A percentile compares a stretch with the other conserved stretches of the same genome.
Conservation (phyloP, 2,113 vertebrate genomes). For the Motacilla alba region DNA sequence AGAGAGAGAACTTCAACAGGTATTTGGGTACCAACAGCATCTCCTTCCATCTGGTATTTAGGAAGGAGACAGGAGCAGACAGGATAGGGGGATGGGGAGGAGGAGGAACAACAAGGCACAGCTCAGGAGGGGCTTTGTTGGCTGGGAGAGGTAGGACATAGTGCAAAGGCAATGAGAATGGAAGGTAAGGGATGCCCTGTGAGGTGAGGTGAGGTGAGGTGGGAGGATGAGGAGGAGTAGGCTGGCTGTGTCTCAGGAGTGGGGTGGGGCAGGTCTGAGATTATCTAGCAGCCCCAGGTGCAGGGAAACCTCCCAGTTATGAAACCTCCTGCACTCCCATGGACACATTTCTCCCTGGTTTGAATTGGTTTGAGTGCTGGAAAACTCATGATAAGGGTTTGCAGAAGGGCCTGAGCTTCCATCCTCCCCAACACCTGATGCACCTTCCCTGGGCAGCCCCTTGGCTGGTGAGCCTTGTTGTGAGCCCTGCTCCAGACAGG, state of each 20-base stretch:
- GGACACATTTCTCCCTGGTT: not conserved
- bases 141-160: not conserved
- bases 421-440: not conserved
- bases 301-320: not conserved
- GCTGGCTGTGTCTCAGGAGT: not conserved
- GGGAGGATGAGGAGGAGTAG: not conserved
- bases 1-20: not conserved
- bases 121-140: not conserved
- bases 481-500: no score
- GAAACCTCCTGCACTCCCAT: not conserved
- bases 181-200: not conserved
- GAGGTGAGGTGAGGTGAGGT: not conserved
- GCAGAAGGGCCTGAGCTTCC: not conserved
- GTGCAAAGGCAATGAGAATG: accelerated
- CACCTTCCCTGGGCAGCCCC: not conserved
- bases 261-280: not conserved
- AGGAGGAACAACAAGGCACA: not conserved
- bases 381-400: not conserved
- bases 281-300: not conserved
- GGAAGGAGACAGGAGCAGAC: not conserved
- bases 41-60: not conserved
- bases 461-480: not conserved
- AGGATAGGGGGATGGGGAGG: accelerated
- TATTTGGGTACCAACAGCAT: not conserved
- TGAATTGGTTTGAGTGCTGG: not conserved